Evolutionary conservation across 2,113 vertebrate species (phyloP).

Genomic region (Hystrix brachyura): DNA sequence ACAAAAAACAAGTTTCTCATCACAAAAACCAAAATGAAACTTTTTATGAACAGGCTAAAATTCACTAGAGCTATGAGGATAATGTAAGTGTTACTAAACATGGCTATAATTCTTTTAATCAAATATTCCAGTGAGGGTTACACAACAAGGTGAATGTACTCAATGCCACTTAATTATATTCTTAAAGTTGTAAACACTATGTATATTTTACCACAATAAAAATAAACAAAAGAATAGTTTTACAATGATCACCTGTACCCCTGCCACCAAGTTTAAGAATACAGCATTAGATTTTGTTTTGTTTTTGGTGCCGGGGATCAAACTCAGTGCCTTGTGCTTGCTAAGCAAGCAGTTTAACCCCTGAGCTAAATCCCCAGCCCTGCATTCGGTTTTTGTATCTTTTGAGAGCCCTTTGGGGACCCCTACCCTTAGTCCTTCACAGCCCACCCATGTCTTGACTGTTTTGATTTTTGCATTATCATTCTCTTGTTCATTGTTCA

Average conservation of each 20-base stretch:
- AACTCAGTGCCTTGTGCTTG: too few relatives aligned
- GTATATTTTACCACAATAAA: not conserved
- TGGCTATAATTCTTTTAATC: not conserved
- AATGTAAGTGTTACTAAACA: not conserved
- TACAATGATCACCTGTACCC: not conserved
- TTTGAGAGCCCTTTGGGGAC: not conserved
- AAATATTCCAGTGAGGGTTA: not conserved
- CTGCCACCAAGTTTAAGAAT: not conserved
- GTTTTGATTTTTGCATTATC: not conserved
- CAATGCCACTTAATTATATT: not conserved
- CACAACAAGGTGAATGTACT: not conserved
- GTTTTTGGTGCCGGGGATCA: too few relatives aligned
- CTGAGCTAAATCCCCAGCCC: too few relatives aligned
- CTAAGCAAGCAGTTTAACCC: too few relatives aligned
- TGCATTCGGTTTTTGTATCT: not conserved
- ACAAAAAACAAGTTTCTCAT: conserved; percentile 1
- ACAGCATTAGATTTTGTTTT: too few relatives aligned
- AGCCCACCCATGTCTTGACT: not conserved
- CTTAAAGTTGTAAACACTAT: not conserved
- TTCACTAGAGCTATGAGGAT: not conserved
- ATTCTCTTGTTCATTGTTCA: not conserved
- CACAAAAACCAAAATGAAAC: not conserved
- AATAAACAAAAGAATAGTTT: not conserved
- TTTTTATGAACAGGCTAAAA: conserved; percentile 38
- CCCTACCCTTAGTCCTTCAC: too few relatives aligned